Evolutionary conservation across 35 echinoderm and acorn worm genomes (phyloP), one percentile per base, ranked within the genome.

Genomic region (Strongylocentrotus purpuratus): DNA sequence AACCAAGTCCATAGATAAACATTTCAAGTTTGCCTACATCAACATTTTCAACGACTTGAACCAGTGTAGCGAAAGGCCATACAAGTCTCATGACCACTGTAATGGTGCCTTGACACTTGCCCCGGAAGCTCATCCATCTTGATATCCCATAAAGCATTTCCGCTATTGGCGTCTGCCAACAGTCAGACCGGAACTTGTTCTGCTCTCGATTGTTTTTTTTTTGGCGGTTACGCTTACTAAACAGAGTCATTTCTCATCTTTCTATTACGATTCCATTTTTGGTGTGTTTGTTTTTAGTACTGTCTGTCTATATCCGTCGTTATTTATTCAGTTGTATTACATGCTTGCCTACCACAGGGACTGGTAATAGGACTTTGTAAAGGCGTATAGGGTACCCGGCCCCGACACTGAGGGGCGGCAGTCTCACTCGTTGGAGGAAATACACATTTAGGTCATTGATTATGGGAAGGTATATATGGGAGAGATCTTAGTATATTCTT

Each of bases 81-180:
- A 20, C 13, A 89, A 89, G 45, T 45, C 87, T 89, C 33, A 46
- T 89, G 87, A 89, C 87, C 87, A 46, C 18, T 25, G n/a, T 89
- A 89, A 46, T 45, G 87, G 87, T 31, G 87, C 91, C 91, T 93
- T 93, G 46, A 93, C 91, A 58, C 46, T 48, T 93, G 91, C 91
- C 91, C 91, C 91, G 91, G 91, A 93, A 93, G 91, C 48, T 93
- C 91, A n/a, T 93, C 91, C 91, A 93, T 47, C 91, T 93, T 93
- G 91, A 93, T 93, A 33, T 93, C 91, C 45, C 91, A 93, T 93
- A 50, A 93, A 93, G n/a, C 91, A 93, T n/a, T 93, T 93, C 91
- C 91, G 91, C 48, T 93, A 93, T 93, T 93, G 91, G 91, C 91
- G 91, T 93, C 91, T 93, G 22, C 48, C 48, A 32, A 32, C 91